These are phyloP conservation scores for Phylloscopus collybita DNA, from an alignment of 2,797 vertebrate genomes.

Conservation along the genomic window DNA sequence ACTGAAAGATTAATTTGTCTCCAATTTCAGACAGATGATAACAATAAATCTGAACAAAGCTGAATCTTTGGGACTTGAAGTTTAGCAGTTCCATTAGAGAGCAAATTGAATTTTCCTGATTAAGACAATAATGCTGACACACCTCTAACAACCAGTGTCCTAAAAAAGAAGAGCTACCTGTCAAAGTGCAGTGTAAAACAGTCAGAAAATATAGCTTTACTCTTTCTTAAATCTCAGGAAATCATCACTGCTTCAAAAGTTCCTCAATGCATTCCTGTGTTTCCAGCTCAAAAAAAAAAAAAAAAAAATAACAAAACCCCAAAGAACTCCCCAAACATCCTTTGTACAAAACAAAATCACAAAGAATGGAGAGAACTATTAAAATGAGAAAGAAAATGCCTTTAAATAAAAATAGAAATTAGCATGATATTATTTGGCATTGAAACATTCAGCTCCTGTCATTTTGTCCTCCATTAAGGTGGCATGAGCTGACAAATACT, in stretches of 20 bases:
- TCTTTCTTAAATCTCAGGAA: neutral
- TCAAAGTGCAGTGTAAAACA: neutral
- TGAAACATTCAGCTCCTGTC: neutral
- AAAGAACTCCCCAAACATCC: neutral
- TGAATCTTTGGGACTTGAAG: neutral
- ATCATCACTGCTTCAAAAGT: neutral
- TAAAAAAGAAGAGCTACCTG: neutral
- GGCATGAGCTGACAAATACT: neutral
- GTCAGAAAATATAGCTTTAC: neutral
- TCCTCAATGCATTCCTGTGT: neutral
- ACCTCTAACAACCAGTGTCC: neutral
- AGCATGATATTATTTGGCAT: neutral
- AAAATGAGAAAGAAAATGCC: neutral
- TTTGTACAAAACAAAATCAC: neutral
- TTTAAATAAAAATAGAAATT: conserved; percentile 24
- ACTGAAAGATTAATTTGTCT: neutral
- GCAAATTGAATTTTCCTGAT: neutral
- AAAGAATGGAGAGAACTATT: neutral
- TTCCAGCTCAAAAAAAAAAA: neutral
- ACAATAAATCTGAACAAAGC: neutral
- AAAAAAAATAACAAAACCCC: too few relatives aligned
- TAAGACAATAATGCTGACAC: neutral
- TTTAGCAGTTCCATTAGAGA: neutral
- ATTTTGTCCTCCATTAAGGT: neutral
- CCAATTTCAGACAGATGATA: neutral